phyloP scores from a whole-genome alignment of 2,113 vertebrate genomes.

The Poecilia latipinna region DNA sequence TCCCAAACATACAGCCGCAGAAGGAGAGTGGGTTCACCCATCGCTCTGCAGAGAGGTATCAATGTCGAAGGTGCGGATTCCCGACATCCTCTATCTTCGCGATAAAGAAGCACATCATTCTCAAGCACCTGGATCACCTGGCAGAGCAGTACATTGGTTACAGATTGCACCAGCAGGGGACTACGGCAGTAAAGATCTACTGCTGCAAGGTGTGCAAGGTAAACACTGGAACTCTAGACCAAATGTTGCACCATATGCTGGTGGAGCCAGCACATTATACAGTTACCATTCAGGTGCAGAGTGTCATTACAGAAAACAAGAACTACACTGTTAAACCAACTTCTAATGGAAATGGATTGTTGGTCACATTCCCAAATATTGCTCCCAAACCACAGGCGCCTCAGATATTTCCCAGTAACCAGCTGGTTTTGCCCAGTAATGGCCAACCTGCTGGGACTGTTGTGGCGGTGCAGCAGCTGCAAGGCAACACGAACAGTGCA shows the following conservation, averaged over 20 bases:
- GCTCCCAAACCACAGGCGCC: slow-evolving; percentile 69
- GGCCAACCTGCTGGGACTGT: slow-evolving; percentile 61
- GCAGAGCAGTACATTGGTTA: slow-evolving; percentile 75
- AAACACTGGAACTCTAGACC: slow-evolving; percentile 85
- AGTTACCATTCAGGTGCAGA: slow-evolving; percentile 86
- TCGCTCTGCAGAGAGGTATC: slow-evolving; percentile 64
- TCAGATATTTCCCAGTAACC: slow-evolving; percentile 62
- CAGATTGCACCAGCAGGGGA: slow-evolving; percentile 47
- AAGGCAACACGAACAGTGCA: slow-evolving; percentile 62
- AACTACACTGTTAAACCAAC: slow-evolving; percentile 66
- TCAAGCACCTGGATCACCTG: slow-evolving; percentile 73
- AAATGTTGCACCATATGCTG: slow-evolving; percentile 91
- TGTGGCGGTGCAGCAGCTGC: slow-evolving; percentile 59
- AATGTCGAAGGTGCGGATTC: slow-evolving; percentile 73
- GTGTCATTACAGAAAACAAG: slow-evolving; percentile 84
- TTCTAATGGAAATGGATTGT: slow-evolving; percentile 63
- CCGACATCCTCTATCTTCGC: slow-evolving; percentile 70
- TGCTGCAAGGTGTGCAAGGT: slow-evolving; percentile 92
- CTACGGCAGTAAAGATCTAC: slow-evolving; percentile 66
- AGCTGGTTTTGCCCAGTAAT: slow-evolving; percentile 63
- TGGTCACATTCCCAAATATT: slow-evolving; percentile 70
- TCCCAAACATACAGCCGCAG: slow-evolving; percentile 1
- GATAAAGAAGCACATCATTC: slow-evolving; percentile 81
- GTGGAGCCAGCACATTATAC: slow-evolving; percentile 88
- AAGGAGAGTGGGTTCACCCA: slow-evolving; percentile 24